Conservation (phyloP, 2,888 invertebrate genomes). For the Sphaeridia pumilis region DNA sequence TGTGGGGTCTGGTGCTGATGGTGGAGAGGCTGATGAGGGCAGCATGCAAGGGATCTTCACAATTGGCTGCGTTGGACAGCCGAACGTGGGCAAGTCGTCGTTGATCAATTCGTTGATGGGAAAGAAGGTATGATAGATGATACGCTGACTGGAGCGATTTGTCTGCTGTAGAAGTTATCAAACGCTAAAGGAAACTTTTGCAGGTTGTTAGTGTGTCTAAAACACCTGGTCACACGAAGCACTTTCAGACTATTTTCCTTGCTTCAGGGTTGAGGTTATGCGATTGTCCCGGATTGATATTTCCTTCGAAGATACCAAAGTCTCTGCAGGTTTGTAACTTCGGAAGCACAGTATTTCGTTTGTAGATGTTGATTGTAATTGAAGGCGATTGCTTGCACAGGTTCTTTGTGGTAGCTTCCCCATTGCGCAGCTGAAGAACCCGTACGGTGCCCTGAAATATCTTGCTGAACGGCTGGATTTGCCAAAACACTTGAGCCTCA, state of each 20-base stretch:
- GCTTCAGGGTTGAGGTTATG: slow-evolving; percentile 75
- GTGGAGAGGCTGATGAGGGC: slow-evolving; percentile 49
- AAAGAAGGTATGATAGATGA: slow-evolving; percentile 47
- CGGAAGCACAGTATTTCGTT: not conserved
- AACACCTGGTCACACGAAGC: slow-evolving; percentile 93
- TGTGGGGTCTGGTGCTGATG: slow-evolving; percentile 52
- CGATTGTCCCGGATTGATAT: slow-evolving; percentile 90
- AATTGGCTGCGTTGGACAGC: slow-evolving; percentile 83
- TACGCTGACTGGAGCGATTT: not conserved
- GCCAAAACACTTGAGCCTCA: slow-evolving; percentile 54
- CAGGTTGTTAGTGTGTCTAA: slow-evolving; percentile 81
- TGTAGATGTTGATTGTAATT: too few relatives aligned
- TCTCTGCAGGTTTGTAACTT: slow-evolving; percentile 56
- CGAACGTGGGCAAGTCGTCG: slow-evolving; percentile 93
- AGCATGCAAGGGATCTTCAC: slow-evolving; percentile 60
- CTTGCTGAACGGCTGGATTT: slow-evolving; percentile 62
- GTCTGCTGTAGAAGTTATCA: not conserved
- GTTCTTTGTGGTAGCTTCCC: slow-evolving; percentile 81
- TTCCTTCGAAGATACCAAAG: slow-evolving; percentile 76
- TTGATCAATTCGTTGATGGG: slow-evolving; percentile 88
- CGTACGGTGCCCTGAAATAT: slow-evolving; percentile 67
- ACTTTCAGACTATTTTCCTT: slow-evolving; percentile 89
- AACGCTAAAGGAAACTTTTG: slow-evolving; percentile 13
- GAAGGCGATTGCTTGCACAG: too few relatives aligned
- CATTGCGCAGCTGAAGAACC: slow-evolving; percentile 80